Conservation (phyloP, 2,113 vertebrate genomes). For the Alethe castanea region DNA sequence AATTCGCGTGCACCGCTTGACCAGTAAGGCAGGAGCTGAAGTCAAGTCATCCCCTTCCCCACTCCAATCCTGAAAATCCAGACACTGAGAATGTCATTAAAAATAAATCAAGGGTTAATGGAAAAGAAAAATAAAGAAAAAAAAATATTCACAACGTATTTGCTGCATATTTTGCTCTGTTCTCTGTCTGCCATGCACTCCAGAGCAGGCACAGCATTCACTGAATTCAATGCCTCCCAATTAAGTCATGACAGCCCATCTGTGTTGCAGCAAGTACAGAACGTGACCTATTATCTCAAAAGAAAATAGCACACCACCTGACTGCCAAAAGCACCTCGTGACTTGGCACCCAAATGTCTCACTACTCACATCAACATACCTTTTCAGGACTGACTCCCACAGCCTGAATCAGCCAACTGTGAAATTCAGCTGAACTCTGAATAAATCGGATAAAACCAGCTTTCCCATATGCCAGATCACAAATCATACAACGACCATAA, state of each 20-base stretch:
- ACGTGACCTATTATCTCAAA: constrained; percentile 37
- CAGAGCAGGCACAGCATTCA: not conserved
- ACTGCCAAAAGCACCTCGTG: constrained; percentile 45
- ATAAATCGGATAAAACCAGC: not conserved
- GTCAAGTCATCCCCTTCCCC: not conserved
- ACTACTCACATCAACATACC: constrained; percentile 8
- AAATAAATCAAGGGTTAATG: not conserved
- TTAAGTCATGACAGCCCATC: constrained; percentile 50
- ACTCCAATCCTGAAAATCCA: not conserved
- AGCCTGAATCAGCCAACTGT: constrained; percentile 43
- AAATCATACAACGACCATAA: not conserved
- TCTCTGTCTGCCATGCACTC: not conserved
- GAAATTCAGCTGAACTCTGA: constrained; percentile 26
- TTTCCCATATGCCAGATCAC: not conserved
- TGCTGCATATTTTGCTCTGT: not conserved
- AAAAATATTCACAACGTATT: not conserved
- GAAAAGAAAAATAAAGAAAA: not conserved
- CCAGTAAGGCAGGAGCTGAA: not conserved
- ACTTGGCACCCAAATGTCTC: constrained; percentile 40
- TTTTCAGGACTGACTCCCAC: constrained; percentile 45
- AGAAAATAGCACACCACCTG: constrained; percentile 37
- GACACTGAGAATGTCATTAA: not conserved
- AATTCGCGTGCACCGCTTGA: fast-evolving
- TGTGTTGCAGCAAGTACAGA: constrained; percentile 48
- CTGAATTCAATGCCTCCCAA: not conserved